A percentile compares a stretch with the other conserved stretches of the same genome.
phyloP scores from a whole-genome alignment of 1,140 invertebrate species.

The Papilio aristodemus region DNA sequence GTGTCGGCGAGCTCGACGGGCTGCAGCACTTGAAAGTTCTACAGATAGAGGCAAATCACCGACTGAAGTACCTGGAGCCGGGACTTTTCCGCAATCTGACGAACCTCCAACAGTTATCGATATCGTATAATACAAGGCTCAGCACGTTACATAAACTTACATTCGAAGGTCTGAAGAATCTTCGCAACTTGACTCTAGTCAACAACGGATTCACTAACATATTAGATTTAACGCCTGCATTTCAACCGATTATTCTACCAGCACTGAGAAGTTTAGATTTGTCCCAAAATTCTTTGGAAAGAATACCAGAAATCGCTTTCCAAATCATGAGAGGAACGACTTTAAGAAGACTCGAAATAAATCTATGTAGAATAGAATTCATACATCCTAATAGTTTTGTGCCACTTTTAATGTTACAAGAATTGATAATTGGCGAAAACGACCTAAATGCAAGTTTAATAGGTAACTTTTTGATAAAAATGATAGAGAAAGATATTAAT shows the following conservation, averaged over 20 bases:
- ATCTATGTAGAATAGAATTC: constrained; percentile 76
- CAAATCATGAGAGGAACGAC: constrained; percentile 55
- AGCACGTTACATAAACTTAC: constrained; percentile 50
- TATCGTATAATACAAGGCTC: constrained; percentile 66
- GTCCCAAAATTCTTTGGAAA: constrained; percentile 68
- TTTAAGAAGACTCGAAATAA: constrained; percentile 69
- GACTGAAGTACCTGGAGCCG: constrained; percentile 59
- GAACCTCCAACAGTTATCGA: constrained; percentile 59
- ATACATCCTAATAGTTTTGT: constrained; percentile 76
- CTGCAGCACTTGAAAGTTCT: constrained; percentile 54
- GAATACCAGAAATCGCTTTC: constrained; percentile 63
- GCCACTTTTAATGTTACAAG: constrained; percentile 69
- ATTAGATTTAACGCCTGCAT: constrained; percentile 52
- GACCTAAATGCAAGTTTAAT: constrained; percentile 72
- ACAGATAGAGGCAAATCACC: constrained; percentile 70
- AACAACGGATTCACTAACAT: constrained; percentile 73
- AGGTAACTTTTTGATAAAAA: constrained; percentile 62
- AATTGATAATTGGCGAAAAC: constrained; percentile 77
- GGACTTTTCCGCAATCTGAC: constrained; percentile 63
- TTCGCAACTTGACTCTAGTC: constrained; percentile 69
- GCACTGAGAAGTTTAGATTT: constrained; percentile 60
- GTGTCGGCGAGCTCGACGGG: constrained; percentile 50
- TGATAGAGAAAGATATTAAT: constrained; percentile 61
- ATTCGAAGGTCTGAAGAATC: constrained; percentile 63
- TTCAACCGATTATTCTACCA: constrained; percentile 60